Evolutionary conservation across 2,113 vertebrate genomes (phyloP).

Genomic region (Anoplopoma fimbria): DNA sequence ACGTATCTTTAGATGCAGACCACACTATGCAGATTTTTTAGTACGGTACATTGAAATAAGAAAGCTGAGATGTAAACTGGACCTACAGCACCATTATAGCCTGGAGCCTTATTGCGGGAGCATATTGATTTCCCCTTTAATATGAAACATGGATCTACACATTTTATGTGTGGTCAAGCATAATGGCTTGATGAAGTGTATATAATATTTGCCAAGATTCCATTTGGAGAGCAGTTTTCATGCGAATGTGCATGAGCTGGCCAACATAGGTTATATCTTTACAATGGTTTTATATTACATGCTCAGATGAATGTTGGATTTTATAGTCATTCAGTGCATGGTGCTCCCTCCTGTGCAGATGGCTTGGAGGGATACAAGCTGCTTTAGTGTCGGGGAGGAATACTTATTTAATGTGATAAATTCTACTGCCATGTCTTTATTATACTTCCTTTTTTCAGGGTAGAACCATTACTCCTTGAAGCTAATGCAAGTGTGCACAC

Average conservation of each 20-base stretch:
- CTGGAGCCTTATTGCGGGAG: conserved; percentile 13
- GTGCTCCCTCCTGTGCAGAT: conserved; percentile 56
- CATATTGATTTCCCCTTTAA: conserved; percentile 65
- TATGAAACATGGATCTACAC: conserved; percentile 61
- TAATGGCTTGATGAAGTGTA: conserved; percentile 68
- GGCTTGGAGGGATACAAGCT: conserved; percentile 63
- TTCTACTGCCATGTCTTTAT: conserved; percentile 56
- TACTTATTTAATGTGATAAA: conserved; percentile 69
- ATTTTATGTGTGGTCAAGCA: conserved; percentile 57
- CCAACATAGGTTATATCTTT: conserved; percentile 64
- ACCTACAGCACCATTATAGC: conserved; percentile 36
- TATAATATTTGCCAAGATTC: conserved; percentile 62
- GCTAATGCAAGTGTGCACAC: conserved; percentile 35
- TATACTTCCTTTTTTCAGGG: conserved; percentile 49
- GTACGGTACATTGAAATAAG: not conserved
- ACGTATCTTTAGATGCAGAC: not conserved
- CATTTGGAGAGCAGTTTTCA: conserved; percentile 41
- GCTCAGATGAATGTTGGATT: conserved; percentile 71
- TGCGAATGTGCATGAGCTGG: conserved; percentile 35
- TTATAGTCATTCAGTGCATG: conserved; percentile 62
- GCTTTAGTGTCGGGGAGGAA: conserved; percentile 47
- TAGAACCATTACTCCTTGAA: conserved; percentile 46
- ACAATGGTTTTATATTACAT: conserved; percentile 70
- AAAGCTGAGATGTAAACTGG: conserved; percentile 32
- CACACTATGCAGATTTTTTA: not conserved